These are phyloP conservation scores for Drosophila ironensis DNA, from an alignment of 1,140 invertebrate species.

Conservation along the genomic window DNA sequence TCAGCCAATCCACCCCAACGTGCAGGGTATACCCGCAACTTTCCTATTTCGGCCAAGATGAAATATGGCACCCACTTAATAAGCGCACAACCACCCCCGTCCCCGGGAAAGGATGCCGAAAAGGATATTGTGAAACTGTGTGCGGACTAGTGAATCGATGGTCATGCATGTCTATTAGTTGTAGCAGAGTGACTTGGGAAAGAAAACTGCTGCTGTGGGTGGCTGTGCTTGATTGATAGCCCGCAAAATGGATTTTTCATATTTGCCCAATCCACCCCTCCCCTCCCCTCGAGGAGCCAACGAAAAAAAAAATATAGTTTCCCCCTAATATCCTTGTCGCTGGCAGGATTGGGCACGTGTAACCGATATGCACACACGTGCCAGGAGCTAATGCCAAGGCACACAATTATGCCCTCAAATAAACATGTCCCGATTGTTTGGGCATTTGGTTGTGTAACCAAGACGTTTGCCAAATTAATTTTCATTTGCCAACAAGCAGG, in stretches of 20 bases:
- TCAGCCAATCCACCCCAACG: neutral
- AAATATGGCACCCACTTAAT: constrained; percentile 68
- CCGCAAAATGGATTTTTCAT: constrained; percentile 65
- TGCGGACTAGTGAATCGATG: constrained; percentile 16
- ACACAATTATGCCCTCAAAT: constrained; percentile 41
- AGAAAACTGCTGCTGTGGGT: constrained; percentile 1
- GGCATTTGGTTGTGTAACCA: constrained; percentile 43
- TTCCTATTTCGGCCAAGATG: constrained; percentile 28
- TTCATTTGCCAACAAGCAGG: constrained; percentile 10
- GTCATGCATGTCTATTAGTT: constrained; percentile 61
- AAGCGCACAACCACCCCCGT: no score
- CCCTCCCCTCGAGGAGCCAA: neutral
- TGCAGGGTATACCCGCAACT: neutral
- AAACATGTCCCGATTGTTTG: constrained; percentile 9
- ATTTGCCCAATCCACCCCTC: constrained; percentile 10
- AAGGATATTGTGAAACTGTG: neutral
- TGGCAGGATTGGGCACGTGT: constrained; percentile 50
- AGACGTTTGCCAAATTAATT: constrained; percentile 65
- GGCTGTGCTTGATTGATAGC: constrained; percentile 64
- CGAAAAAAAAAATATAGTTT: no score
- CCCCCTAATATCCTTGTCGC: constrained; percentile 26
- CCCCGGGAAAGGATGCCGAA: neutral
- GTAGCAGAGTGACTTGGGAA: constrained; percentile 17
- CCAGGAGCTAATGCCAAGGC: constrained; percentile 1
- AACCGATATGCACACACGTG: constrained; percentile 35